Percentiles rank a stretch among this genome's conserved stretches.
phyloP scores from a whole-genome alignment of 1,140 invertebrate species.

The Lepidurus apus region DNA sequence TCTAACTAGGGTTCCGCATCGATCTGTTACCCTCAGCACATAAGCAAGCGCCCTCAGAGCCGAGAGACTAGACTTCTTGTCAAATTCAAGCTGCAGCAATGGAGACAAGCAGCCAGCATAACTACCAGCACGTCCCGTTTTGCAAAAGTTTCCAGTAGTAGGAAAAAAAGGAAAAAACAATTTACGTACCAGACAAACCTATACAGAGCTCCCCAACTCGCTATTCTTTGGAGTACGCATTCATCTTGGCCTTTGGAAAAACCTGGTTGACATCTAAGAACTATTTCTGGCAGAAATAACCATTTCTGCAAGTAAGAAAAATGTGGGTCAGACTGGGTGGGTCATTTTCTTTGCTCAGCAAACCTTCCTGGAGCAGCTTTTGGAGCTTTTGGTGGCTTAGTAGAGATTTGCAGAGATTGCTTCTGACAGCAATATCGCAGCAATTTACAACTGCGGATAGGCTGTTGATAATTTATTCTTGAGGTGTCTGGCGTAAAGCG shows the following conservation, averaged over 20 bases:
- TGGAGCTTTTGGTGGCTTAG: background rate
- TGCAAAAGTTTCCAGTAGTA: background rate
- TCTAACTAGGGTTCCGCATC: constrained; percentile 5
- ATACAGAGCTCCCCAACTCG: too few relatives aligned
- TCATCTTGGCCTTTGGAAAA: background rate
- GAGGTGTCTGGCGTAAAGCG: too few relatives aligned
- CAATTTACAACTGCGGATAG: background rate
- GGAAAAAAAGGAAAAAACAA: too few relatives aligned
- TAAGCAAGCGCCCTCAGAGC: constrained; percentile 12
- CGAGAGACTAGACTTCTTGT: background rate
- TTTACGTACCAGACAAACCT: too few relatives aligned
- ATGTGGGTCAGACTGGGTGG: background rate
- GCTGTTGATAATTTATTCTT: too few relatives aligned
- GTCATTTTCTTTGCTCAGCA: constrained; percentile 17
- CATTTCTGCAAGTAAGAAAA: background rate
- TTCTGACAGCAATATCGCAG: constrained; percentile 9
- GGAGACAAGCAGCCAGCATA: background rate
- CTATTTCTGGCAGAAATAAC: constrained; percentile 1
- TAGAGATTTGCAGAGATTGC: background rate
- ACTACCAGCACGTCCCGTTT: background rate
- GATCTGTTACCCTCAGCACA: background rate
- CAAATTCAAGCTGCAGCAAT: constrained; percentile 10
- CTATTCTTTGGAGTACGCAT: background rate
- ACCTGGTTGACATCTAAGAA: background rate
- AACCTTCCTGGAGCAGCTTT: background rate